Evolutionary conservation across 2,113 vertebrate species (phyloP).

Genomic region (Candoia aspera): DNA sequence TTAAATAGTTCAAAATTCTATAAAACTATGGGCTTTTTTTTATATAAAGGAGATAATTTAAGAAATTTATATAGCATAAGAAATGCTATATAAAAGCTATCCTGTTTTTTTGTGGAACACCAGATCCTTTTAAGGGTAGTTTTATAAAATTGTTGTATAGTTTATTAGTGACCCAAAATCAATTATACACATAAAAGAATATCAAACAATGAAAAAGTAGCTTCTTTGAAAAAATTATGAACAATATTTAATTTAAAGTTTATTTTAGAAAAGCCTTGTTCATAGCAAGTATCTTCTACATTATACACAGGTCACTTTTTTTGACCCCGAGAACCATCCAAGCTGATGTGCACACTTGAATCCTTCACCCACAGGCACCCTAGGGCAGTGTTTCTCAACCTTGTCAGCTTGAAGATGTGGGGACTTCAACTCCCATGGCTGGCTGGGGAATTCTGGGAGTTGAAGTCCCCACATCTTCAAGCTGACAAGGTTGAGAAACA

Average conservation of each 20-base stretch:
- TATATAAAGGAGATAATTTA: constrained; percentile 57
- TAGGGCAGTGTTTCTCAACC: too few relatives aligned
- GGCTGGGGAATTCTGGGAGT: too few relatives aligned
- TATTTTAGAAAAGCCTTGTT: neutral
- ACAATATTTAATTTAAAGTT: constrained; percentile 18
- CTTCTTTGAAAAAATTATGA: neutral
- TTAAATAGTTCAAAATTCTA: constrained; percentile 53
- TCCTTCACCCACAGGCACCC: neutral
- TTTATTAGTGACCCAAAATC: constrained; percentile 27
- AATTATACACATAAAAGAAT: constrained; percentile 1
- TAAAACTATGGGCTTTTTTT: constrained; percentile 44
- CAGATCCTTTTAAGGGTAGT: constrained; percentile 50
- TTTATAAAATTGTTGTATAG: constrained; percentile 43
- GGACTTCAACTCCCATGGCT: too few relatives aligned
- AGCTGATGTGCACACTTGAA: neutral
- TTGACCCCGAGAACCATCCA: neutral
- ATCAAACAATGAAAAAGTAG: neutral
- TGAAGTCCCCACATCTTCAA: too few relatives aligned
- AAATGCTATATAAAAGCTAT: constrained; percentile 56
- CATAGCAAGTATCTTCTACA: neutral
- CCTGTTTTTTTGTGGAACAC: constrained; percentile 50
- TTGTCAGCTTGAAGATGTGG: too few relatives aligned
- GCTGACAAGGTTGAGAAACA: too few relatives aligned
- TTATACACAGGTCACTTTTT: constrained; percentile 18
- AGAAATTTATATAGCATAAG: too few relatives aligned